These are phyloP conservation scores for Buteo buteo DNA, from an alignment of 2,113 vertebrate species.

Conservation along the genomic window DNA sequence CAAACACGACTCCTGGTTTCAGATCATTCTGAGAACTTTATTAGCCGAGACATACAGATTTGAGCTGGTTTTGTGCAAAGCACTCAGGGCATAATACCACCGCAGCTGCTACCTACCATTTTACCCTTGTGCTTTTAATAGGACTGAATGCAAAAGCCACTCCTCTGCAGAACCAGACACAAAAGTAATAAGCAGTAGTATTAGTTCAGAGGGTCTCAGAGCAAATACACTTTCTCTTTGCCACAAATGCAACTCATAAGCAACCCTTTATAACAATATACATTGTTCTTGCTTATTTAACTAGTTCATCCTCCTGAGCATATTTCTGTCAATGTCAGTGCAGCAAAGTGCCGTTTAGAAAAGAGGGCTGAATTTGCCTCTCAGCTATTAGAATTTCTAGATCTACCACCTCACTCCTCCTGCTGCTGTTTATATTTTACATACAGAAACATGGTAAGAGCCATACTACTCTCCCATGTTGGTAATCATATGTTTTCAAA, in stretches of 20 bases:
- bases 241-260: background rate
- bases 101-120: background rate
- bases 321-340: background rate
- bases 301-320: background rate
- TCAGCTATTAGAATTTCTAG: background rate
- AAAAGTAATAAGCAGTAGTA: background rate
- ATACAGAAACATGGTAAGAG: background rate
- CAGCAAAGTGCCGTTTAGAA: background rate
- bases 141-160: background rate
- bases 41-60: background rate
- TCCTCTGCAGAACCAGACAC: background rate
- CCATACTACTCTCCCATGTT: background rate
- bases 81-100: background rate
- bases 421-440: background rate
- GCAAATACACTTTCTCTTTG: background rate
- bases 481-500: background rate
- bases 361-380: background rate
- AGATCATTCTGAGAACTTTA: background rate
- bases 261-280: background rate
- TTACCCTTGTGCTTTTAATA: background rate
- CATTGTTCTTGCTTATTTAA: background rate
- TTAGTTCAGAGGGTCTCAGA: background rate
- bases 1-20: background rate
- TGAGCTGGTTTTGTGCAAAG: background rate
- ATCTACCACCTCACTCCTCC: background rate